phyloP scores from a whole-genome alignment of 92 coral and sea anemone genomes.

The Palythoa grandiflora region DNA sequence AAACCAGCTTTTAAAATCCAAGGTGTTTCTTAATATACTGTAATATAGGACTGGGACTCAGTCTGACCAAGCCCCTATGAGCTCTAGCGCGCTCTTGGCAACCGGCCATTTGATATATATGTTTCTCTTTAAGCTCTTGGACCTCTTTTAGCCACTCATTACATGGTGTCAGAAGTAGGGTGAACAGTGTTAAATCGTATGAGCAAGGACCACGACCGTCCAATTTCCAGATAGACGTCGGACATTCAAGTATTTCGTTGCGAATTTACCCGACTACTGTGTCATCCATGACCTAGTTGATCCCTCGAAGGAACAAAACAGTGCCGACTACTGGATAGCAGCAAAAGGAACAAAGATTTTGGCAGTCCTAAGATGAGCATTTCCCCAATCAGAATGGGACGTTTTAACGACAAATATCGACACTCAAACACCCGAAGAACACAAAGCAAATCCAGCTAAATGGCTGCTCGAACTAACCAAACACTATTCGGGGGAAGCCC shows the following conservation, averaged over 20 bases:
- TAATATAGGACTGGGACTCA: too few relatives aligned
- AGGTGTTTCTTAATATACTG: too few relatives aligned
- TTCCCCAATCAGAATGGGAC: slow-evolving; percentile 55
- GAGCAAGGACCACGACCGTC: slow-evolving; percentile 25
- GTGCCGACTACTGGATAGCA: slow-evolving; percentile 53
- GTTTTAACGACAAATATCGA: not conserved
- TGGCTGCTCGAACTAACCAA: too few relatives aligned
- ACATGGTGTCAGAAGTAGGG: too few relatives aligned
- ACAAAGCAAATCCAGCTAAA: too few relatives aligned
- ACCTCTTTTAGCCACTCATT: too few relatives aligned
- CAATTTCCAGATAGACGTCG: not conserved
- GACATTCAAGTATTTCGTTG: not conserved
- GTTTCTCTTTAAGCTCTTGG: not conserved
- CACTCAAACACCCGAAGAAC: too few relatives aligned
- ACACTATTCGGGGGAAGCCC: too few relatives aligned
- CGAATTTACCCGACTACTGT: not conserved
- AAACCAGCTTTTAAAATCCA: too few relatives aligned
- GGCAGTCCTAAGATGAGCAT: slow-evolving; percentile 15
- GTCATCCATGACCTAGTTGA: not conserved
- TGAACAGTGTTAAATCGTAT: not conserved
- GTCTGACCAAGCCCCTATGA: too few relatives aligned
- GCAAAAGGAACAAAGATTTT: slow-evolving; percentile 48
- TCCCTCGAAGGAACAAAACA: slow-evolving; percentile 52
- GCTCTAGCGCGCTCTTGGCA: too few relatives aligned
- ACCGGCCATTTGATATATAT: not conserved